phyloP scores from a whole-genome alignment of 2,113 vertebrate species.

The Sinocyclocheilus anshuiensis region DNA sequence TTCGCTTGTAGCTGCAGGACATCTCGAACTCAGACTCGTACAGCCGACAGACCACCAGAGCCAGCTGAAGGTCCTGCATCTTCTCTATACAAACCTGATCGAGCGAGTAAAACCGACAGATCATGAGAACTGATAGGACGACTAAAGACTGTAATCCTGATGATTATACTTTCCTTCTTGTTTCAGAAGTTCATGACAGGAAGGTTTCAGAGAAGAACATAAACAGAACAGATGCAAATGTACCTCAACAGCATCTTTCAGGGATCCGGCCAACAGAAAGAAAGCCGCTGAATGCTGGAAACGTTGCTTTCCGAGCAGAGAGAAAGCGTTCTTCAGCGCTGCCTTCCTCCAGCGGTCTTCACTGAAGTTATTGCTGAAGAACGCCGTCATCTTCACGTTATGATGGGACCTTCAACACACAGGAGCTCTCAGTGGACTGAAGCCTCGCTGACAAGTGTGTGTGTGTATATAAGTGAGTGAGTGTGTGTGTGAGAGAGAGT shows the following conservation, averaged over 20 bases:
- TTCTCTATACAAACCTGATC: constrained; percentile 92
- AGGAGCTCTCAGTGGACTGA: background rate
- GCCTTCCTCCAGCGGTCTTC: constrained; percentile 97
- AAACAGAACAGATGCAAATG: background rate
- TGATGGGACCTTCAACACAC: constrained; percentile 82
- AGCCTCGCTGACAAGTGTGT: no score
- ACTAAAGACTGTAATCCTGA: no score
- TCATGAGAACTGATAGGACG: background rate
- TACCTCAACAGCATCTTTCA: constrained; percentile 97
- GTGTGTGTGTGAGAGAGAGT: no score
- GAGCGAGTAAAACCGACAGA: background rate
- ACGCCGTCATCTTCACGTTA: constrained; percentile 93
- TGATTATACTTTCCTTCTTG: background rate
- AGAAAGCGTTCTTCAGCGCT: constrained; percentile 96
- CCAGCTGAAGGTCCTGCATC: constrained; percentile 92
- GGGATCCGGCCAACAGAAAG: constrained; percentile 93
- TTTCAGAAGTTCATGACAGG: no score
- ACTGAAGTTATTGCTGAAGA: constrained; percentile 95
- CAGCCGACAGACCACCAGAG: constrained; percentile 91
- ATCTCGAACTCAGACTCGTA: constrained; percentile 94
- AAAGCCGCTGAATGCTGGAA: constrained; percentile 97
- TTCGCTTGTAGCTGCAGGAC: constrained; percentile 86
- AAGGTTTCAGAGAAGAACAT: no score
- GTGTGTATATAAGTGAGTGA: no score
- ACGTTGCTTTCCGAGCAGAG: constrained; percentile 93